Conservation (phyloP, 2,888 invertebrate genomes). For the Seladonia tumulorum region DNA sequence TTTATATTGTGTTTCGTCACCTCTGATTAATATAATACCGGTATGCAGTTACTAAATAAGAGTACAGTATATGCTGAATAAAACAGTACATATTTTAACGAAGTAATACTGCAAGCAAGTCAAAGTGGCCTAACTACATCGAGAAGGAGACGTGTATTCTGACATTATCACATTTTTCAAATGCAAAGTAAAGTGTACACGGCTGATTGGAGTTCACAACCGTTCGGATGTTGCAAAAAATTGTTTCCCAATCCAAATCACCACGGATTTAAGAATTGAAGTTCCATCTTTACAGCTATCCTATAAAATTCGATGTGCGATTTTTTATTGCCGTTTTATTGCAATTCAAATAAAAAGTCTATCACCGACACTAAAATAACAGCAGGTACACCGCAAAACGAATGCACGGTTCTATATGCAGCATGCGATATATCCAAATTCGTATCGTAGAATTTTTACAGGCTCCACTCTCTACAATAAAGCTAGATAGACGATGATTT, state of each 20-base stretch:
- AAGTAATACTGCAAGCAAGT: too few species aligned
- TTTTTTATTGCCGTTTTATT: background rate
- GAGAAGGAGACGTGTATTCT: background rate
- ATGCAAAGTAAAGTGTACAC: background rate
- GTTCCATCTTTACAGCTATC: background rate
- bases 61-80: background rate
- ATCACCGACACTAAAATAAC: background rate
- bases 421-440: background rate
- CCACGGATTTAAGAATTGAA: background rate
- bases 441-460: background rate
- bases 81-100: background rate
- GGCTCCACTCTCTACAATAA: background rate
- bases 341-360: background rate
- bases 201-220: background rate
- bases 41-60: background rate
- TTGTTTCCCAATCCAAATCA: background rate
- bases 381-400: background rate
- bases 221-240: background rate
- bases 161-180: background rate
- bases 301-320: background rate
- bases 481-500: background rate
- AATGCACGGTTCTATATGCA: background rate
- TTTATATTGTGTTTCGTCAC: background rate
- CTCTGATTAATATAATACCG: background rate
- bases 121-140: too few species aligned